phyloP scores from a whole-genome alignment of 2,888 invertebrate genomes.

The Chloroclysta siterata region DNA sequence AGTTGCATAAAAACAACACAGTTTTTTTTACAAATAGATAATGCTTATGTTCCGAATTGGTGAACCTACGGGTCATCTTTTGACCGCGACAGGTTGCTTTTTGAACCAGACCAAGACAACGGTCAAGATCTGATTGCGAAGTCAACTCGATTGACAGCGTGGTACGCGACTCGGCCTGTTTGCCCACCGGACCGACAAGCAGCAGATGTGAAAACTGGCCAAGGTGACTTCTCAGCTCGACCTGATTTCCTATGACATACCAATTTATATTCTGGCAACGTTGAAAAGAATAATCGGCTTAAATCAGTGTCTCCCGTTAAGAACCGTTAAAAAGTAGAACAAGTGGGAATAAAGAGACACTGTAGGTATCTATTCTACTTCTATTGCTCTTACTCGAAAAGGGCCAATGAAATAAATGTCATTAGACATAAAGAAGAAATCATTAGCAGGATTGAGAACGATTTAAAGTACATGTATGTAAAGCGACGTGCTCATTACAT shows the following conservation, averaged over 20 bases:
- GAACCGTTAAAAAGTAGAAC: neutral
- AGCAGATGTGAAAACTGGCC: constrained; percentile 76
- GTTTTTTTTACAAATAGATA: too few relatives aligned
- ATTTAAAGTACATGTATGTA: neutral
- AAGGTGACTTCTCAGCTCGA: constrained; percentile 61
- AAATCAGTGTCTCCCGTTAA: neutral
- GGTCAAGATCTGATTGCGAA: constrained; percentile 27
- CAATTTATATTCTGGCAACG: constrained; percentile 43
- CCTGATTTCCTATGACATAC: constrained; percentile 47
- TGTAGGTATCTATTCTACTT: too few relatives aligned
- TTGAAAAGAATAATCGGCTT: constrained; percentile 31
- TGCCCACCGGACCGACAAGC: constrained; percentile 68
- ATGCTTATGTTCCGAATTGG: neutral
- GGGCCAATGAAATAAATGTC: too few relatives aligned
- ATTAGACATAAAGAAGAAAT: too few relatives aligned
- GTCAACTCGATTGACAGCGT: constrained; percentile 65
- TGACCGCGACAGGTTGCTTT: neutral
- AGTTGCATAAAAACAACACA: too few relatives aligned
- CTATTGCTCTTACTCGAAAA: neutral
- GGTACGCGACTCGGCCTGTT: constrained; percentile 63
- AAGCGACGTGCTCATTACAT: neutral
- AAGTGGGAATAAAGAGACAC: neutral
- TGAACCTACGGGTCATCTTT: too few relatives aligned
- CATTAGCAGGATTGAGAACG: too few relatives aligned
- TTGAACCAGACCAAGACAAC: constrained; percentile 19